Percentiles rank a stretch among this genome's conserved stretches.
Evolutionary conservation across 2,888 invertebrate genomes (phyloP).

Genomic region (Chalcis sispes): DNA sequence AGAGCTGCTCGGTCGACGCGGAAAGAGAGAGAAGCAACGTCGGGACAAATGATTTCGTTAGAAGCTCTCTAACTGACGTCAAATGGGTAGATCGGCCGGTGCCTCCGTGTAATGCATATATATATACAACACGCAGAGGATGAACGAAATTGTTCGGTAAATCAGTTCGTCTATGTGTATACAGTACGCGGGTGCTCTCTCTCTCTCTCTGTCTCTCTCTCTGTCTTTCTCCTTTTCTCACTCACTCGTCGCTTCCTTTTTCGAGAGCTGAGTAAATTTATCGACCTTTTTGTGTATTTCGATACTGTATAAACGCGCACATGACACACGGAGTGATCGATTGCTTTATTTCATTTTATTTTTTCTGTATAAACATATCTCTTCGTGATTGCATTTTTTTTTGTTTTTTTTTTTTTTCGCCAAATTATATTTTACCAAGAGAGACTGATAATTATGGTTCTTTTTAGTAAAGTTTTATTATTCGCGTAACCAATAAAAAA

Average conservation of each 20-base stretch:
- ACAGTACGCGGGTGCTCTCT: neutral
- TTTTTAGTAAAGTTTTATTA: conserved; percentile 17
- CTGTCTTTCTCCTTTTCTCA: neutral
- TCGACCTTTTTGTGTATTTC: conserved; percentile 30
- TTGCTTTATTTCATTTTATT: neutral
- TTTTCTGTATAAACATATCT: neutral
- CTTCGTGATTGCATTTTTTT: neutral
- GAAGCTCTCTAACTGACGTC: conserved; percentile 37
- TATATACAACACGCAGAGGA: too few relatives aligned
- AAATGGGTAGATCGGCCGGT: too few relatives aligned
- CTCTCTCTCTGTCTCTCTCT: neutral
- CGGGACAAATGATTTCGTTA: conserved; percentile 44
- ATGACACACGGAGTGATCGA: too few relatives aligned
- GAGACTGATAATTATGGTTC: neutral
- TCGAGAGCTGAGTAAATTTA: conserved; percentile 39
- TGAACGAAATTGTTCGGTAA: conserved; percentile 29
- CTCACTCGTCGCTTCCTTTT: neutral
- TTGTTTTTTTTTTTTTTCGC: neutral
- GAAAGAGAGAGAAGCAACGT: neutral
- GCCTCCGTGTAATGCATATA: too few relatives aligned
- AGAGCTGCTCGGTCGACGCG: neutral
- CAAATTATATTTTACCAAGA: neutral
- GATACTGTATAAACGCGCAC: conserved; percentile 18
- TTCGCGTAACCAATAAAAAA: conserved; percentile 1
- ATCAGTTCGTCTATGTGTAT: neutral